These are phyloP conservation scores for Callaeas wilsoni DNA, from an alignment of 2,113 vertebrate species.

Conservation along the genomic window DNA sequence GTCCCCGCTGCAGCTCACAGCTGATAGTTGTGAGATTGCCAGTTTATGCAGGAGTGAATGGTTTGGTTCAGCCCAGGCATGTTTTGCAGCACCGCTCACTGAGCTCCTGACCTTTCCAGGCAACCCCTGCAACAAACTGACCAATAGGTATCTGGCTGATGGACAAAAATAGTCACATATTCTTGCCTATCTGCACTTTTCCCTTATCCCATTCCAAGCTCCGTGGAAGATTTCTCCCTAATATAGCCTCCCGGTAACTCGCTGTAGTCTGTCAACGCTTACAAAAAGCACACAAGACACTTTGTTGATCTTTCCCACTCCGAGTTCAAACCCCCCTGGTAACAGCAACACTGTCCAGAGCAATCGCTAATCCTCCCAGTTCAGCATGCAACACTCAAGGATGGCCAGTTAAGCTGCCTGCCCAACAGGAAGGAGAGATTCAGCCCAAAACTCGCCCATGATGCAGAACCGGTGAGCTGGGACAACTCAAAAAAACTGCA, in stretches of 20 bases:
- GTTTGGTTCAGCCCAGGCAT: conserved; percentile 62
- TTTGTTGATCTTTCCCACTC: conserved; percentile 44
- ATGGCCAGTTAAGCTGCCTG: conserved; percentile 18
- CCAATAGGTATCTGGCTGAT: conserved; percentile 59
- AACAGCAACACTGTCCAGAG: conserved; percentile 64
- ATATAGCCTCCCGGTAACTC: conserved; percentile 34
- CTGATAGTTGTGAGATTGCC: conserved; percentile 55
- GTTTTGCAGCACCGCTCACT: conserved; percentile 55
- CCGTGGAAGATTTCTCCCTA: conserved; percentile 45
- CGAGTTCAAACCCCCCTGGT: conserved; percentile 49
- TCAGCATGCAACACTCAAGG: conserved; percentile 28
- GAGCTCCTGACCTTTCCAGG: conserved; percentile 65
- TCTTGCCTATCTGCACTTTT: conserved; percentile 15
- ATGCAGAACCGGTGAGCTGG: not conserved
- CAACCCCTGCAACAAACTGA: conserved; percentile 64
- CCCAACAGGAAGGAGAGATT: not conserved
- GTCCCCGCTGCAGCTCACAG: conserved; percentile 9
- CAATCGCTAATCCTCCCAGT: conserved; percentile 56
- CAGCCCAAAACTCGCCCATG: not conserved
- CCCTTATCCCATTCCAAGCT: conserved; percentile 25
- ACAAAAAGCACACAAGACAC: conserved; percentile 49
- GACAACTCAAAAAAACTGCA: not conserved
- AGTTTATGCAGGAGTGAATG: conserved; percentile 39
- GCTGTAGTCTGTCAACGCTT: conserved; percentile 44
- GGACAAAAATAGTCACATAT: conserved; percentile 61